Evolutionary conservation across 2,113 vertebrate species (phyloP).

Genomic region (Perca schrenkii): DNA sequence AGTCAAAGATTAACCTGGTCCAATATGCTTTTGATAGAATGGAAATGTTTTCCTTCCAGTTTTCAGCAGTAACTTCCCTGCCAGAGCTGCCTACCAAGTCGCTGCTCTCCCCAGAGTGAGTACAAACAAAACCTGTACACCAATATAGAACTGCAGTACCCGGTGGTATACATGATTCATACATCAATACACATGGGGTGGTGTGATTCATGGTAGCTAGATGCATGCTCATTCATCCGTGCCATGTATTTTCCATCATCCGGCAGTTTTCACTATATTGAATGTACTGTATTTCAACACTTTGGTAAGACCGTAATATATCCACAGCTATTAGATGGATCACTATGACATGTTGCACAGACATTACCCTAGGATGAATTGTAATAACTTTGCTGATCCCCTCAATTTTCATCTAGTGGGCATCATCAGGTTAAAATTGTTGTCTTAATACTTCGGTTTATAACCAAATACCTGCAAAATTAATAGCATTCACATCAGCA

Average conservation of each 20-base stretch:
- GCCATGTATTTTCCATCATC: not conserved
- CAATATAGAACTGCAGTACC: not conserved
- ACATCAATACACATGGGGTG: not conserved
- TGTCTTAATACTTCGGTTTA: too few relatives aligned
- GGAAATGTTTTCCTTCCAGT: constrained; percentile 66
- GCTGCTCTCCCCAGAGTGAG: constrained; percentile 86
- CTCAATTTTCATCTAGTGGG: not conserved
- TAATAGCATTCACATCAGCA: not conserved
- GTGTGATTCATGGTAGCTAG: not conserved
- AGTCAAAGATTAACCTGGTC: not conserved
- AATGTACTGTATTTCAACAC: not conserved
- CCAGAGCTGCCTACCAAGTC: constrained; percentile 87
- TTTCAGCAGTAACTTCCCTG: constrained; percentile 85
- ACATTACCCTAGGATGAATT: not conserved
- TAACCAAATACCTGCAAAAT: not conserved
- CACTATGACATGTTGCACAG: not conserved
- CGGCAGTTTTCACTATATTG: not conserved
- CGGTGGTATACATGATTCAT: not conserved
- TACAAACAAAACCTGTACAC: constrained; percentile 8
- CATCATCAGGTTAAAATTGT: not conserved
- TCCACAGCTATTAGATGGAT: not conserved
- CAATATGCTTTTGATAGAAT: not conserved
- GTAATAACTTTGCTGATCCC: too few relatives aligned
- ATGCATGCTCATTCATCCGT: not conserved
- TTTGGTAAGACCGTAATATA: not conserved